Conservation (phyloP, 1,140 invertebrate genomes). For the Diabrotica undecimpunctata region DNA sequence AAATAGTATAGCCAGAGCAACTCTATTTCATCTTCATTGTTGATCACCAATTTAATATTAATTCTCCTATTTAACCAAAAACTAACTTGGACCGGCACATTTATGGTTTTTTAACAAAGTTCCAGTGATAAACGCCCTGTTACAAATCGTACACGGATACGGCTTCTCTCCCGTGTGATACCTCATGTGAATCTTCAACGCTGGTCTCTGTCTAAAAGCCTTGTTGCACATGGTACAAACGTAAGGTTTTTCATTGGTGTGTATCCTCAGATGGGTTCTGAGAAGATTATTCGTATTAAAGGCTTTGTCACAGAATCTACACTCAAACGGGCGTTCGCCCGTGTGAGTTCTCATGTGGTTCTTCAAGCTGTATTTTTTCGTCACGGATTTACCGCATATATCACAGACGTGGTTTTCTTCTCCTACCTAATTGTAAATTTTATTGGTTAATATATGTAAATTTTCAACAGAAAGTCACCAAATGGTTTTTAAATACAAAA, state of each 20-base stretch:
- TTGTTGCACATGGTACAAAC: conserved; percentile 50
- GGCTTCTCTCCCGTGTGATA: conserved; percentile 71
- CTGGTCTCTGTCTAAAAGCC: conserved; percentile 34
- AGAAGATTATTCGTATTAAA: conserved; percentile 66
- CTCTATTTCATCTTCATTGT: too few species aligned
- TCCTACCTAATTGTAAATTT: background rate
- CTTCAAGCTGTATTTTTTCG: conserved; percentile 45
- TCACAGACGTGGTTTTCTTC: conserved; percentile 14
- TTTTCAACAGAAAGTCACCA: too few species aligned
- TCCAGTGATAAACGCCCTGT: conserved; percentile 54
- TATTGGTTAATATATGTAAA: too few species aligned
- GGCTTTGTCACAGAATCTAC: conserved; percentile 55
- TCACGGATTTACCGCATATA: conserved; percentile 51
- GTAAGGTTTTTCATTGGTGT: conserved; percentile 49
- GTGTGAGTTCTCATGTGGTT: conserved; percentile 51
- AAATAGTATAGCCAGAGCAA: too few species aligned
- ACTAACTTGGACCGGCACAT: conserved; percentile 10
- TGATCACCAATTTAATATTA: too few species aligned
- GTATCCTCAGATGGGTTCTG: conserved; percentile 51
- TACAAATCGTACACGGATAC: conserved; percentile 54
- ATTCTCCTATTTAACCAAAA: too few species aligned
- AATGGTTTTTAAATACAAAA: too few species aligned
- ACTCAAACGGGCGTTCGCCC: conserved; percentile 52
- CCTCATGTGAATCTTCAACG: conserved; percentile 48
- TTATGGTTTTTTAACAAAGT: conserved; percentile 15